Percentiles rank a stretch among this genome's conserved stretches.
Evolutionary conservation across 2,888 invertebrate genomes (phyloP).

Genomic region (Drosophila nr. medialis): DNA sequence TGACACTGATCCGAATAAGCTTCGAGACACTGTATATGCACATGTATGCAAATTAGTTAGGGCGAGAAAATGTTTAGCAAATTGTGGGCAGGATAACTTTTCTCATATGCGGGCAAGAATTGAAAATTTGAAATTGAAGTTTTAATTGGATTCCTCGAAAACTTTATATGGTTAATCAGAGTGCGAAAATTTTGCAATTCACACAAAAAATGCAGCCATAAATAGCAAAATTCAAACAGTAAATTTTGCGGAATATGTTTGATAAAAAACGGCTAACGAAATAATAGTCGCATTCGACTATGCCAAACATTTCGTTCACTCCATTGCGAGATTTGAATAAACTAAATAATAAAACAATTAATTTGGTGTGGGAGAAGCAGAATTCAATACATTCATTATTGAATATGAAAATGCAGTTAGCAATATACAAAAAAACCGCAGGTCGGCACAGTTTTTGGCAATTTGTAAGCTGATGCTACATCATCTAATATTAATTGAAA

Average conservation of each 20-base stretch:
- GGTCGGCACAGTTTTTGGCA: too few relatives aligned
- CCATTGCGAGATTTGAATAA: not conserved
- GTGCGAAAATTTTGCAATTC: conserved; percentile 12
- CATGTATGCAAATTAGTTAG: conserved; percentile 43
- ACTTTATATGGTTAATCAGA: conserved; percentile 28
- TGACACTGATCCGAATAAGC: too few relatives aligned
- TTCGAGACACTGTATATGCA: too few relatives aligned
- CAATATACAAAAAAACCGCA: not conserved
- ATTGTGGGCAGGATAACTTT: conserved; percentile 51
- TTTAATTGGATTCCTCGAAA: conserved; percentile 41
- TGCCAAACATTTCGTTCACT: not conserved
- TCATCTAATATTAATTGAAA: not conserved
- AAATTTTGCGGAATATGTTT: not conserved
- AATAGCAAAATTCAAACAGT: not conserved
- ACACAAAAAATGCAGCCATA: not conserved
- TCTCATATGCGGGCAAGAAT: conserved; percentile 30
- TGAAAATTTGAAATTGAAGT: conserved; percentile 25
- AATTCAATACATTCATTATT: not conserved
- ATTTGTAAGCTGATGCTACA: not conserved
- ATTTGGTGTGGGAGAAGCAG: not conserved
- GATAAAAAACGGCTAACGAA: not conserved
- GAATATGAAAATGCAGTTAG: not conserved
- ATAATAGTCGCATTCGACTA: not conserved
- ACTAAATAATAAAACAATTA: not conserved
- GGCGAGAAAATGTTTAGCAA: conserved; percentile 30